phyloP scores from a whole-genome alignment of 2,113 vertebrate species.

The Eira barbara region DNA sequence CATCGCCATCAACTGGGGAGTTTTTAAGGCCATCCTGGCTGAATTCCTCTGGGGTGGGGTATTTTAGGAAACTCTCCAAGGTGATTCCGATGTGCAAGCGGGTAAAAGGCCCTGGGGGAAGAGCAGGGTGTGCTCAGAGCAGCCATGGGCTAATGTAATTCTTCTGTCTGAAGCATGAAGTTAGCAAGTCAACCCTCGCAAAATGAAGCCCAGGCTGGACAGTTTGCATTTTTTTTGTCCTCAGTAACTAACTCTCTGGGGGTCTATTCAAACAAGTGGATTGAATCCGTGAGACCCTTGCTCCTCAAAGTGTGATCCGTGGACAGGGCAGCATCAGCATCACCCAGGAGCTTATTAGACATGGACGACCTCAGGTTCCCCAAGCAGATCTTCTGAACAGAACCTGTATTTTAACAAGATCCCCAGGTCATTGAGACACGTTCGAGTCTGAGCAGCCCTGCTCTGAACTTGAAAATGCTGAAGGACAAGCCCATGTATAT shows the following conservation, averaged over 20 bases:
- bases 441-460: background rate
- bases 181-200: background rate
- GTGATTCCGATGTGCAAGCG: background rate
- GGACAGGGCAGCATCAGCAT: background rate
- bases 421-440: background rate
- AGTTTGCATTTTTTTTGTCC: background rate
- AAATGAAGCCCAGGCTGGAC: background rate
- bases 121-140: background rate
- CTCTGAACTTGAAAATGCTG: background rate
- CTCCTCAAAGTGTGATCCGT: background rate
- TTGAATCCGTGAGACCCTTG: background rate
- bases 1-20: background rate
- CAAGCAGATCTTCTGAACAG: background rate
- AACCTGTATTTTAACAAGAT: background rate
- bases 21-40: background rate
- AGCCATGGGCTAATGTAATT: background rate
- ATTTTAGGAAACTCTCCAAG: background rate
- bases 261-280: background rate
- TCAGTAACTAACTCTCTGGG: background rate
- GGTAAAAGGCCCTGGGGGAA: background rate
- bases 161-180: background rate
- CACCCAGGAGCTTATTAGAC: background rate
- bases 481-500: background rate
- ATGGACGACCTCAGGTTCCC: background rate
- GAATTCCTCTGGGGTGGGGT: background rate